Evolutionary conservation across 2,888 invertebrate species (phyloP).

Genomic region (Dioctria rufipes): DNA sequence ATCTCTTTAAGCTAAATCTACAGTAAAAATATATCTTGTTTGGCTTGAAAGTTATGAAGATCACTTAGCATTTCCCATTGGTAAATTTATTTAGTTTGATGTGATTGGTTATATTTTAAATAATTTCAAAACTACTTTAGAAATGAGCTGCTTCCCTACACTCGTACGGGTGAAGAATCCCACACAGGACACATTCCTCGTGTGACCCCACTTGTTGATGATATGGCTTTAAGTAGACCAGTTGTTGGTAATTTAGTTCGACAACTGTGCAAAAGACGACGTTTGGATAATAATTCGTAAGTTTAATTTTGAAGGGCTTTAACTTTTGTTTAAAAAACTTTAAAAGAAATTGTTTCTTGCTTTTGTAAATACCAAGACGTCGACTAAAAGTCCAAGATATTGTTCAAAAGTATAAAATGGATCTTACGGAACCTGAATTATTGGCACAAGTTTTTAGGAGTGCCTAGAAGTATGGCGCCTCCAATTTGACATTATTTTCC

Average conservation of each 20-base stretch:
- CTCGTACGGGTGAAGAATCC: slow-evolving; percentile 87
- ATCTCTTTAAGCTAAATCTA: slow-evolving; percentile 73
- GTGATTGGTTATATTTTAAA: no score
- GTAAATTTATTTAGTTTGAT: slow-evolving; percentile 70
- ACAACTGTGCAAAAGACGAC: slow-evolving; percentile 84
- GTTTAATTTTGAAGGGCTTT: slow-evolving; percentile 56
- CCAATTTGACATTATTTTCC: slow-evolving; percentile 11
- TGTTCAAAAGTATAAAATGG: slow-evolving; percentile 89
- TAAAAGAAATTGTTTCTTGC: slow-evolving; percentile 1
- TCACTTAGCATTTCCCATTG: slow-evolving; percentile 87
- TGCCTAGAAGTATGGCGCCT: slow-evolving; percentile 61
- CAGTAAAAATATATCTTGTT: slow-evolving; percentile 89
- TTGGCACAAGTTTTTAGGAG: slow-evolving; percentile 83
- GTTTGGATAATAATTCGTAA: slow-evolving; percentile 88
- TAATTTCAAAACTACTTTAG: slow-evolving; percentile 48
- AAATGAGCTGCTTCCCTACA: slow-evolving; percentile 85
- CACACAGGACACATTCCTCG: slow-evolving; percentile 73
- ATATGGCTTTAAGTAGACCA: slow-evolving; percentile 87
- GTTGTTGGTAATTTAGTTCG: slow-evolving; percentile 86
- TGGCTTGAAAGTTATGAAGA: slow-evolving; percentile 99
- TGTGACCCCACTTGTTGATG: slow-evolving; percentile 89
- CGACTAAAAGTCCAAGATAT: slow-evolving; percentile 96
- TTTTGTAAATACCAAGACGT: slow-evolving; percentile 88
- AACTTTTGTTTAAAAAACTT: background rate
- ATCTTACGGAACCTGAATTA: slow-evolving; percentile 84